A percentile compares a stretch with the other conserved stretches of the same genome.
phyloP scores from a whole-genome alignment of 1,140 invertebrate species.

The Neodiprion pinetum region DNA sequence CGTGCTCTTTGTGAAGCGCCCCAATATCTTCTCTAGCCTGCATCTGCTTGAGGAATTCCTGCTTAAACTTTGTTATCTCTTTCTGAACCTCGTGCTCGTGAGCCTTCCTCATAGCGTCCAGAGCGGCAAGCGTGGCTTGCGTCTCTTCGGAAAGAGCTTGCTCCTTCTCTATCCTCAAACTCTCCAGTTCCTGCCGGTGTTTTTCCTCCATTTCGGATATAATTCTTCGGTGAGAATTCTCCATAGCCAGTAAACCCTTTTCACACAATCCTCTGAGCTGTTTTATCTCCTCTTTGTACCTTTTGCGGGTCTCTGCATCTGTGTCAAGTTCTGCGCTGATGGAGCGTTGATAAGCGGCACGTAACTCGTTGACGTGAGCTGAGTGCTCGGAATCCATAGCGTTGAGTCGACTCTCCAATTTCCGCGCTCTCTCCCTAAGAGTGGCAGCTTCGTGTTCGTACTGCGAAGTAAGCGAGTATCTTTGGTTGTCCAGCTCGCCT shows the following conservation, averaged over 20 bases:
- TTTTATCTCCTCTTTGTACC: slow-evolving; percentile 87
- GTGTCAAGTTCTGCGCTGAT: slow-evolving; percentile 57
- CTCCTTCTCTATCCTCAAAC: slow-evolving; percentile 81
- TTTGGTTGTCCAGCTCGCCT: slow-evolving; percentile 60
- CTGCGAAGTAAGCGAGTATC: slow-evolving; percentile 50
- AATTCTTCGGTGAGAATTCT: slow-evolving; percentile 85
- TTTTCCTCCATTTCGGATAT: slow-evolving; percentile 85
- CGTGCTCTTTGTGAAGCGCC: slow-evolving; percentile 65
- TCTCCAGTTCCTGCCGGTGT: slow-evolving; percentile 78
- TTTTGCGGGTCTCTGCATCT: slow-evolving; percentile 74
- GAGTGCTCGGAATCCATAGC: slow-evolving; percentile 79
- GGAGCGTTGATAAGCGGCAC: slow-evolving; percentile 73
- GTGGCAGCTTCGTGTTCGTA: slow-evolving; percentile 60
- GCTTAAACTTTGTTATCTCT: slow-evolving; percentile 86
- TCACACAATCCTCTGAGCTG: slow-evolving; percentile 84
- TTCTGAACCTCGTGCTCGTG: slow-evolving; percentile 90
- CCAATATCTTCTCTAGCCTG: slow-evolving; percentile 67
- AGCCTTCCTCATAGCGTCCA: slow-evolving; percentile 92
- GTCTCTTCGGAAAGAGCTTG: slow-evolving; percentile 90
- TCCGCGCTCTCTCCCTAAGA: slow-evolving; percentile 68
- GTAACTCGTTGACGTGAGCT: slow-evolving; percentile 76
- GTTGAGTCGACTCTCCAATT: slow-evolving; percentile 72
- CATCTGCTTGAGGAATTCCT: slow-evolving; percentile 81
- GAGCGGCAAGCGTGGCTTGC: slow-evolving; percentile 78
- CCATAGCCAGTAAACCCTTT: slow-evolving; percentile 86